Evolutionary conservation across 2,888 invertebrate genomes (phyloP).

Genomic region (Nasonia oneida): DNA sequence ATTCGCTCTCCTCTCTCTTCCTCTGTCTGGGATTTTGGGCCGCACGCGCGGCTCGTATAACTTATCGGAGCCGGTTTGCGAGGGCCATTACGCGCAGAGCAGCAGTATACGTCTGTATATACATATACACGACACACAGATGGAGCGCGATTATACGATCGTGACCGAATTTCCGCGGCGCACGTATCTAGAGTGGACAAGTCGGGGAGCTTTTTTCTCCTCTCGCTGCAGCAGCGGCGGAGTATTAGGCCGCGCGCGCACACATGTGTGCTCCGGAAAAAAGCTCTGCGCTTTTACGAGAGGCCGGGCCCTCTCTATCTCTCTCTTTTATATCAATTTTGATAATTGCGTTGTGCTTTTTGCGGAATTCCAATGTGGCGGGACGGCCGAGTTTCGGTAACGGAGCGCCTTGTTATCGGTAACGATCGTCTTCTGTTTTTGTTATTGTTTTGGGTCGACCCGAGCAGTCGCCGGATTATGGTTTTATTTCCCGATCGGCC

Average conservation of each 20-base stretch:
- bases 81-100: slow-evolving; percentile 67
- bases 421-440: neutral
- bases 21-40: slow-evolving; percentile 11
- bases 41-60: slow-evolving; percentile 55
- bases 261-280: slow-evolving; percentile 11
- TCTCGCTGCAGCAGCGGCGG: no score
- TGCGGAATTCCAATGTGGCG: neutral
- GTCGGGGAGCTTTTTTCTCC: neutral
- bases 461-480: neutral
- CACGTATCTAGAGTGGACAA: slow-evolving; percentile 11
- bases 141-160: slow-evolving; percentile 53
- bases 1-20: slow-evolving; percentile 10
- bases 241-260: neutral
- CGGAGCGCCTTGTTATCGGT: neutral
- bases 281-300: slow-evolving; percentile 40
- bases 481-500: neutral
- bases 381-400: neutral
- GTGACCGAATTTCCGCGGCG: slow-evolving; percentile 50
- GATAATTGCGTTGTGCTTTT: slow-evolving; percentile 36
- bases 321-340: slow-evolving; percentile 55
- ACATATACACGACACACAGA: slow-evolving; percentile 37
- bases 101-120: neutral
- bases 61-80: slow-evolving; percentile 64
- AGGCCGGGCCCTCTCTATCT: neutral
- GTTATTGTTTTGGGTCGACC: neutral